phyloP scores from a whole-genome alignment of 2,888 invertebrate genomes.

The Trissonchulus latispiculum region DNA sequence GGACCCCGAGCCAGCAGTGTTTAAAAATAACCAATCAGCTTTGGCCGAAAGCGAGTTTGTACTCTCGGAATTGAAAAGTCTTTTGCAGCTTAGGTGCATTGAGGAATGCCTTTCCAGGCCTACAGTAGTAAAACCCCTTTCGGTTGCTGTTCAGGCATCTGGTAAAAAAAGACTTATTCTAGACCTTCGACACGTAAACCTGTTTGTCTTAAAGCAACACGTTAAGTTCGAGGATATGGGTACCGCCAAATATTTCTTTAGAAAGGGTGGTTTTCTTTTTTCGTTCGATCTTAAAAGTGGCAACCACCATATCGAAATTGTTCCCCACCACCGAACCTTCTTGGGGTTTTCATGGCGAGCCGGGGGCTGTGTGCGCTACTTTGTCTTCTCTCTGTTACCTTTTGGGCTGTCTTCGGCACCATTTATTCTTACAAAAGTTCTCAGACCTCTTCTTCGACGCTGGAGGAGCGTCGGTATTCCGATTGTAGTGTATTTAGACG shows the following conservation, averaged over 20 bases:
- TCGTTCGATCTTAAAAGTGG: slow-evolving; percentile 20
- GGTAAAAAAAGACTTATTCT: slow-evolving; percentile 15
- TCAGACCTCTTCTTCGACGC: background rate
- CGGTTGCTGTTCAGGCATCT: slow-evolving; percentile 1
- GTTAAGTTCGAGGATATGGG: background rate
- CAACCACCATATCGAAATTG: slow-evolving; percentile 20
- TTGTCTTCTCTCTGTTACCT: slow-evolving; percentile 16
- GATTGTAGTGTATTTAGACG: slow-evolving; percentile 18
- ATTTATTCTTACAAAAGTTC: slow-evolving; percentile 18
- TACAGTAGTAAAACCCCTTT: slow-evolving; percentile 1
- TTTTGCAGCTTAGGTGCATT: background rate
- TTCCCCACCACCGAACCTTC: background rate
- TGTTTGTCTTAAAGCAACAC: background rate
- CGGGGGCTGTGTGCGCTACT: background rate
- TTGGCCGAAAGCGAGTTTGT: background rate
- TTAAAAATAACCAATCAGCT: background rate
- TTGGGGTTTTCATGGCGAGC: slow-evolving; percentile 16
- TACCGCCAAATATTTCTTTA: background rate
- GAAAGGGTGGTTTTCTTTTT: slow-evolving; percentile 10
- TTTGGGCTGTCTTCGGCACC: slow-evolving; percentile 21
- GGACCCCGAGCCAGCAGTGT: background rate
- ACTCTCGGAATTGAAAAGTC: background rate
- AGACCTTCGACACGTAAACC: slow-evolving; percentile 5
- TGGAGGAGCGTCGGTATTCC: slow-evolving; percentile 15
- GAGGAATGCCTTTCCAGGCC: background rate